Evolutionary conservation across 2,797 vertebrate species (phyloP).

Genomic region (Aulostomus chinensis): DNA sequence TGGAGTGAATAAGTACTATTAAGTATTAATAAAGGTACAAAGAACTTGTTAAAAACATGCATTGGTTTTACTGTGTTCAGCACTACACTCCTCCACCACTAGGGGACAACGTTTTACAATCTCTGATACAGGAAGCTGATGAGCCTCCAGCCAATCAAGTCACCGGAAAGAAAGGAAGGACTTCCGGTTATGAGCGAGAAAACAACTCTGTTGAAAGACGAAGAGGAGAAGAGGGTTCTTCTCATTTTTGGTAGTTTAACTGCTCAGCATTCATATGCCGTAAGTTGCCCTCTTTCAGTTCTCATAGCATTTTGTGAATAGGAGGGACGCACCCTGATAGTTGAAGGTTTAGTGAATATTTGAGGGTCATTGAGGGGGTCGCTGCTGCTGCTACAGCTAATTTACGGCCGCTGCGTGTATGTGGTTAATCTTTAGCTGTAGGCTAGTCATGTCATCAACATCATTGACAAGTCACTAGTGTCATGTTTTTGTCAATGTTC

Average conservation of each 20-base stretch:
- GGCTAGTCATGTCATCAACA: too few species aligned
- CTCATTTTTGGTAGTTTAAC: rapidly evolving
- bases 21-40: too few species aligned
- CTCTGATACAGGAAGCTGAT: neutral
- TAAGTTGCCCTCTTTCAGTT: constrained; percentile 16
- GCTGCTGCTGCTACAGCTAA: constrained; percentile 55
- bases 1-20: too few species aligned
- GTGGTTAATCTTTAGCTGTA: too few species aligned
- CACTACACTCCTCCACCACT: neutral
- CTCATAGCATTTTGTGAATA: neutral
- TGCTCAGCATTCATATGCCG: neutral
- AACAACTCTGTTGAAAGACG: constrained; percentile 59
- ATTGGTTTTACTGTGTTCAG: neutral
- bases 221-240: constrained; percentile 35
- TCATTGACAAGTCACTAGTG: too few species aligned
- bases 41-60: too few species aligned
- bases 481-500: too few species aligned
- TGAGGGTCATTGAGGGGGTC: constrained; percentile 42
- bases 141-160: constrained; percentile 61
- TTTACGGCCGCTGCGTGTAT: neutral
- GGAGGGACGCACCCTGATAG: neutral
- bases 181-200: constrained; percentile 59
- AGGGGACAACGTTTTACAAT: neutral
- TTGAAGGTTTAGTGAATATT: neutral
- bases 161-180: constrained; percentile 7